phyloP scores from a whole-genome alignment of 2,113 vertebrate species.

The Lycaon pictus region DNA sequence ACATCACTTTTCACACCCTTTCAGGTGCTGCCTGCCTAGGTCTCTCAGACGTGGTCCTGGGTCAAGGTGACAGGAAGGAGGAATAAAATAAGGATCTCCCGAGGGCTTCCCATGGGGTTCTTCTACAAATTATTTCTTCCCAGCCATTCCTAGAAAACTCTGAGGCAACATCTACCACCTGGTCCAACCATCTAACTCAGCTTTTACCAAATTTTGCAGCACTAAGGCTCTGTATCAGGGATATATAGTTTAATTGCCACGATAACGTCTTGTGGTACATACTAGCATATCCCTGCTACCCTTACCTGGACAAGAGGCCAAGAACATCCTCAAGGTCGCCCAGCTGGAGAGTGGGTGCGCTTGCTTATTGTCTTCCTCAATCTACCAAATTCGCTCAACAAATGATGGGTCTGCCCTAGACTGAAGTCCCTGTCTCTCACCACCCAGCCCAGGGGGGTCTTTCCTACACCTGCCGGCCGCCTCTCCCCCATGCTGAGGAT shows the following conservation, averaged over 20 bases:
- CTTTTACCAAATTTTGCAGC: not conserved
- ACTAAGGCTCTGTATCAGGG: not conserved
- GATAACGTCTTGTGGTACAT: not conserved
- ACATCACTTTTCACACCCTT: not conserved
- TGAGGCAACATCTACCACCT: not conserved
- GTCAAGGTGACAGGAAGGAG: not conserved
- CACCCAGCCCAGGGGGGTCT: not conserved
- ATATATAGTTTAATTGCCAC: not conserved
- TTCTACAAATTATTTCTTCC: not conserved
- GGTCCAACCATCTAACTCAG: not conserved
- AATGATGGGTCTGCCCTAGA: not conserved
- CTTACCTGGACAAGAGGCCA: not conserved
- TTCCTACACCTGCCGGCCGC: not conserved
- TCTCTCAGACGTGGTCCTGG: not conserved
- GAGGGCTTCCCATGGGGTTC: not conserved
- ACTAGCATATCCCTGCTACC: not conserved
- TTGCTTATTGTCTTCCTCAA: not conserved
- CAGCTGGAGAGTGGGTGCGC: not conserved
- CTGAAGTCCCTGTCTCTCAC: not conserved
- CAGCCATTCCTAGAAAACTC: not conserved
- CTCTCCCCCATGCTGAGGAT: not conserved
- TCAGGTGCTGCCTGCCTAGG: rapidly evolving
- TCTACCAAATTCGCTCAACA: not conserved
- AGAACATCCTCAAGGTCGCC: not conserved
- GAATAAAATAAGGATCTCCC: not conserved